Base-by-base conservation (phyloP, 2,113 vertebrate species). In the Pseudorhombus dupliciocellatus region DNA sequence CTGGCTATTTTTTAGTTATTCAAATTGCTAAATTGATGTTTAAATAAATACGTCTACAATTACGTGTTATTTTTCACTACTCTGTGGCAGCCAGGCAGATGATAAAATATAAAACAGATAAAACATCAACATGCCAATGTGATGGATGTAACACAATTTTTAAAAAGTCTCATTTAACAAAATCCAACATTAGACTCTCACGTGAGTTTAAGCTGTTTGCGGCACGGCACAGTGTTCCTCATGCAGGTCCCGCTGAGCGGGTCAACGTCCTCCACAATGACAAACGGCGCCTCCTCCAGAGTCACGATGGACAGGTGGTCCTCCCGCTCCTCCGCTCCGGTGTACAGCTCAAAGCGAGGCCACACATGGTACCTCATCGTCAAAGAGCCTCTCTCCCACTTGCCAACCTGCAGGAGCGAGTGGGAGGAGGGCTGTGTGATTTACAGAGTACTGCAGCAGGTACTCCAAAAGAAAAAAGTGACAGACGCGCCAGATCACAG, bases 261-360 rank as follows among this genome's bases (percentile, higher is more conserved):
- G 81, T 99, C 97, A 84, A 99, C 98, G 0, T 98, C 97, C 90
- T 99, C 98, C 89, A 99, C 98, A 31, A 99, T 99, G 85, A 99
- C 98, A 40, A 99, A 99, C 0, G 98, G 98, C 15, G 98, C 97
- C 87, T 99, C 98, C 90, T 99, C 98, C 89, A 99, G 92, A 18
- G 98, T 99, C 55, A 99, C 98, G 0, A 99, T 99, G 90, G 96
- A 98, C 90, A 99, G 92, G 82, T 99, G 98, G 89, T 99, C 98
- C 63, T 98, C 95, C 0, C 95, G 95, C 60, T 97, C 96, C 90
- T 96, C 97, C 0, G 95, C 94, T 64, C 93, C 95, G 0, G 96
- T 94, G 86, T 95, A 96, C 72, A 99, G 91, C 75, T 97, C 96
- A 42, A 96, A 97, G 67, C 97, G 96, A 7, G 98, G 98, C 98